Base-by-base conservation (phyloP, 2,888 invertebrate genomes). In the Agonopterix arenella region DNA sequence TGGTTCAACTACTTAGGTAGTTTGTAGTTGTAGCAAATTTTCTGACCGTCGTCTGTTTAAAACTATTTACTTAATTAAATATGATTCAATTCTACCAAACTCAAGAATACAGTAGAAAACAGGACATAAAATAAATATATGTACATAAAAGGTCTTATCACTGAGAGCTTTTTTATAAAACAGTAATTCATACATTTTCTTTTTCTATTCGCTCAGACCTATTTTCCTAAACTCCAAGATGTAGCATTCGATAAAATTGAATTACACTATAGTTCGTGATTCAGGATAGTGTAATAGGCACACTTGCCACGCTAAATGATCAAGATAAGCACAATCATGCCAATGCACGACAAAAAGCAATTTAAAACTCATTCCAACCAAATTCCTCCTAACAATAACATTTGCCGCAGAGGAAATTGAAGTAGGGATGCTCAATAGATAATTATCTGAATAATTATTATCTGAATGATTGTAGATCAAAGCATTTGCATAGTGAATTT, bases 371-470 rank as follows among this genome's bases (percentile, higher is more conserved):
- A 73, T 74, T 73, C 58, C 55, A 62, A 54, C 62, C 61, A 70
- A 73, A 70, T 61, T 64, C 57, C 61, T 60, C 52, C 55, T 57
- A 67, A 70, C 66, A 69, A 72, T 70, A 59, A 59, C 42, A 28
- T 41, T 44, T 44, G n/a, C 61, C 63, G 57, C 60, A 65, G 58
- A 68, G 79, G 78, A 79, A 78, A 79, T 79, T 78, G 76, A 75
- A 73, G 64, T 67, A 68, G 60, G 64, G 70, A 73, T 72, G 68
- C 56, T 45, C 11, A 44, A 46, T 62, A 59, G 69, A 70, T 76
- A 70, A 70, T 76, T 75, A 76, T 76, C 75, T 70, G 67, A 65
- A 75, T 73, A 74, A 77, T 77, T 74, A 72, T 60, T 70, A 69
- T 66, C 65, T 67, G 64, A 64, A 73, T 66, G 76, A 72, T 64